Evolutionary conservation across 2,113 vertebrate species (phyloP).

Genomic region (Saccopteryx leptura): DNA sequence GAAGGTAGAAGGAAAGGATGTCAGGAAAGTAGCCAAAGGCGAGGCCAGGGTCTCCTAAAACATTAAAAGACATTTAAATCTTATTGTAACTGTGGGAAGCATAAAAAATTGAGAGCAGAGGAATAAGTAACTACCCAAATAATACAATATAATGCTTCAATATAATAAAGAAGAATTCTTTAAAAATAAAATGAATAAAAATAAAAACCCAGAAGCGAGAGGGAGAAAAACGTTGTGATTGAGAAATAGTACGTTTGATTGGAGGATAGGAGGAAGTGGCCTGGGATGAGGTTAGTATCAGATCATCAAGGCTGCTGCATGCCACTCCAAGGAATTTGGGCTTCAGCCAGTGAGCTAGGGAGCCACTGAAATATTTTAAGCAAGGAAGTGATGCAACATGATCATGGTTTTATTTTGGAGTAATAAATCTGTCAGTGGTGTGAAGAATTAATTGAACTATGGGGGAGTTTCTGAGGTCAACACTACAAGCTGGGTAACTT

Average conservation of each 20-base stretch:
- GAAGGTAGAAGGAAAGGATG: conserved; percentile 58
- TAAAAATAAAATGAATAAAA: background rate
- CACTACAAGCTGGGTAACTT: conserved; percentile 34
- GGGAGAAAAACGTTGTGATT: background rate
- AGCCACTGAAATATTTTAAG: conserved; percentile 74
- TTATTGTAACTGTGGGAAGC: conserved; percentile 37
- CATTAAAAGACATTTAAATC: conserved; percentile 33
- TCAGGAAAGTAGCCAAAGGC: conserved; percentile 62
- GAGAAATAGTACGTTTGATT: background rate
- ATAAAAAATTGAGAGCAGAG: background rate
- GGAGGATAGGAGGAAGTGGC: background rate
- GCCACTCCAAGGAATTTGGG: conserved; percentile 45
- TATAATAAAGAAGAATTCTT: background rate
- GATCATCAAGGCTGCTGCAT: background rate
- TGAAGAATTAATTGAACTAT: conserved; percentile 67
- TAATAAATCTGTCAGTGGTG: conserved; percentile 73
- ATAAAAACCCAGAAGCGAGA: background rate
- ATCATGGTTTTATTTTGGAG: conserved; percentile 69
- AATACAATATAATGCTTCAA: background rate
- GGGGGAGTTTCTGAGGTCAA: conserved; percentile 64
- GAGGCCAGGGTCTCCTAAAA: conserved; percentile 16
- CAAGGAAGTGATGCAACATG: conserved; percentile 67
- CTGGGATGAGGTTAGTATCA: background rate
- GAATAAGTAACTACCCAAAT: conserved; percentile 7
- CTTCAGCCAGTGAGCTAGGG: conserved; percentile 43